Percentiles rank a stretch among this genome's conserved stretches.
Conservation (phyloP, 2,797 vertebrate genomes). For the Cryptoblepharus egeriae region DNA sequence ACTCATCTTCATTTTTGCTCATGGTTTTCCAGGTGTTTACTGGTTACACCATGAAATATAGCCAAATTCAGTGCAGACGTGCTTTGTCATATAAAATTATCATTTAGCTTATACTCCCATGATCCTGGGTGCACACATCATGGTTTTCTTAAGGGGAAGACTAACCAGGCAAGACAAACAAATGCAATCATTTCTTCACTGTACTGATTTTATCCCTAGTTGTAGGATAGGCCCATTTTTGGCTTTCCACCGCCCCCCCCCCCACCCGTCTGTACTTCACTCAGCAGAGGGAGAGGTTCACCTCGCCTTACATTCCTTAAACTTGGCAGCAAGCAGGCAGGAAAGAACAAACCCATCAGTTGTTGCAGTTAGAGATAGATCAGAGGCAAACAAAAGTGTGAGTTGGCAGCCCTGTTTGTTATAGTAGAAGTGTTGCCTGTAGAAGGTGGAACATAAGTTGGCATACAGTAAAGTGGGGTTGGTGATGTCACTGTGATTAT, state of each 20-base stretch:
- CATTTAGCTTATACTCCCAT: background rate
- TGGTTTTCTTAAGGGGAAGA: background rate
- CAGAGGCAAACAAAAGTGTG: fast-evolving
- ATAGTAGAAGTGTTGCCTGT: background rate
- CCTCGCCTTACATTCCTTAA: background rate
- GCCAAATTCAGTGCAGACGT: background rate
- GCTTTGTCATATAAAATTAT: background rate
- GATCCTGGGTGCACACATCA: background rate
- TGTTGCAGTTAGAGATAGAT: fast-evolving
- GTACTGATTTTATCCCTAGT: background rate
- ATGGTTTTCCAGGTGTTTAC: background rate
- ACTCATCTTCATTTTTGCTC: background rate
- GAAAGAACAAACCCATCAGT: fast-evolving
- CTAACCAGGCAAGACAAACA: background rate
- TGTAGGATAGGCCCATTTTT: constrained; percentile 3
- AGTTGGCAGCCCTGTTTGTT: constrained; percentile 53
- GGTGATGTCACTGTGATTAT: constrained; percentile 58
- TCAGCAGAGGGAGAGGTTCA: background rate
- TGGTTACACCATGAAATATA: background rate
- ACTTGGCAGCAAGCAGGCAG: background rate
- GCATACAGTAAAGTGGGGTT: background rate
- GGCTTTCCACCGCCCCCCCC: too few relatives aligned
- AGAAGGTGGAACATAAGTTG: constrained; percentile 13
- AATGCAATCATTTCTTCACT: background rate
- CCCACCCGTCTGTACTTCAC: background rate